Conservation (phyloP, 1,140 invertebrate species). For the Drosophila dunni region DNA sequence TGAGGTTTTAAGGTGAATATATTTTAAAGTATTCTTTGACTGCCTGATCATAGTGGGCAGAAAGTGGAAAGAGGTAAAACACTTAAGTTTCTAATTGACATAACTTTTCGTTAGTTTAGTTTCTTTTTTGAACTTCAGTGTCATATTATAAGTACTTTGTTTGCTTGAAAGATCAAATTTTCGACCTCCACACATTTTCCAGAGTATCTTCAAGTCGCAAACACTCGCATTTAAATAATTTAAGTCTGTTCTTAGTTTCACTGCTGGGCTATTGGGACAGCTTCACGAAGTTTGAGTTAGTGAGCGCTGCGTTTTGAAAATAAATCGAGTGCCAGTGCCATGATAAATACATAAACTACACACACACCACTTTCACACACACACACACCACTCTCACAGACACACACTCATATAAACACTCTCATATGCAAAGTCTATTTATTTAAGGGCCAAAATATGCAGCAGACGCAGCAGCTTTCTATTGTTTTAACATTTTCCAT, state of each 20-base stretch:
- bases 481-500: constrained; percentile 68
- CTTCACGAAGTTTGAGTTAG: constrained; percentile 35
- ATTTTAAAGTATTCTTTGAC: too few relatives aligned
- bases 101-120: too few relatives aligned
- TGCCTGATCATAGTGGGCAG: too few relatives aligned
- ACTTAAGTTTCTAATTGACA: too few relatives aligned
- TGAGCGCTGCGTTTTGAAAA: constrained; percentile 64
- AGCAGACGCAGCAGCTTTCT: constrained; percentile 69
- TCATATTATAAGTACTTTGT: too few relatives aligned
- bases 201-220: constrained; percentile 9
- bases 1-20: too few relatives aligned
- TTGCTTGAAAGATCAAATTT: too few relatives aligned
- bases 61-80: too few relatives aligned
- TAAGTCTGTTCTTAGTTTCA: constrained; percentile 4
- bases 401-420: constrained; percentile 14
- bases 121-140: too few relatives aligned
- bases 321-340: constrained; percentile 72
- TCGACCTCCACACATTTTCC: too few relatives aligned
- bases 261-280: constrained; percentile 33
- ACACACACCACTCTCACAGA: constrained; percentile 15
- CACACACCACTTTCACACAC: constrained; percentile 19
- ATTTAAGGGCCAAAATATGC: constrained; percentile 70
- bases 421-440: constrained; percentile 73
- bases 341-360: constrained; percentile 53
- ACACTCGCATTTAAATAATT: constrained; percentile 11